Evolutionary conservation across 2,113 vertebrate genomes (phyloP).

Genomic region (Lipotes vexillifer): DNA sequence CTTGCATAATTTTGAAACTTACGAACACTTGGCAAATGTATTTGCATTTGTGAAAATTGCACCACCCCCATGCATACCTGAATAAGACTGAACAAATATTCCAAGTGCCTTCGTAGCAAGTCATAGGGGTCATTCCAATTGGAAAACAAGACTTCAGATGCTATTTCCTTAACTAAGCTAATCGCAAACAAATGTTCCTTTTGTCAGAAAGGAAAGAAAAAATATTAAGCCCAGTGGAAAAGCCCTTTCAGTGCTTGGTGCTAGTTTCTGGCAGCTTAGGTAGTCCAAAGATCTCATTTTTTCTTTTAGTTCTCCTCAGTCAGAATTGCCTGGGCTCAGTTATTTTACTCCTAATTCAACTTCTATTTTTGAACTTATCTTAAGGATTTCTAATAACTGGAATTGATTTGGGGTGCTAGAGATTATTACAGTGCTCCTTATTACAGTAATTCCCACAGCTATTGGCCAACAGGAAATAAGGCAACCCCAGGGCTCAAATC

Average conservation of each 20-base stretch:
- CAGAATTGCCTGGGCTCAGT: conserved; percentile 48
- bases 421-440: not conserved
- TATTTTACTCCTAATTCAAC: conserved; percentile 56
- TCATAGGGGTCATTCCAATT: conserved; percentile 69
- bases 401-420: conserved; percentile 3
- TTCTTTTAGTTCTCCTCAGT: not conserved
- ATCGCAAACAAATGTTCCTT: conserved; percentile 74
- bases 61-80: not conserved
- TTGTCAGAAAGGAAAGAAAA: conserved; percentile 51
- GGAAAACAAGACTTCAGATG: conserved; percentile 76
- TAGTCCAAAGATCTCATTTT: not conserved
- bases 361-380: conserved; percentile 40
- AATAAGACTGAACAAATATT: conserved; percentile 55
- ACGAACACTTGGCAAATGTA: conserved; percentile 34
- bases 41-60: conserved; percentile 29
- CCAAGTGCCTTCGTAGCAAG: conserved; percentile 63
- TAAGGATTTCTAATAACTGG: conserved; percentile 26
- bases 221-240: conserved; percentile 48
- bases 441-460: conserved; percentile 22
- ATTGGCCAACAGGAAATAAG: not conserved
- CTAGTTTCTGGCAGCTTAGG: conserved; percentile 2
- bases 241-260: conserved; percentile 57
- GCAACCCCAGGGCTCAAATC: not conserved
- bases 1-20: conserved; percentile 33
- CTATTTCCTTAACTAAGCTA: conserved; percentile 74